These are phyloP conservation scores for Epinephelus lanceolatus DNA, from an alignment of 2,113 vertebrate genomes.

Conservation along the genomic window DNA sequence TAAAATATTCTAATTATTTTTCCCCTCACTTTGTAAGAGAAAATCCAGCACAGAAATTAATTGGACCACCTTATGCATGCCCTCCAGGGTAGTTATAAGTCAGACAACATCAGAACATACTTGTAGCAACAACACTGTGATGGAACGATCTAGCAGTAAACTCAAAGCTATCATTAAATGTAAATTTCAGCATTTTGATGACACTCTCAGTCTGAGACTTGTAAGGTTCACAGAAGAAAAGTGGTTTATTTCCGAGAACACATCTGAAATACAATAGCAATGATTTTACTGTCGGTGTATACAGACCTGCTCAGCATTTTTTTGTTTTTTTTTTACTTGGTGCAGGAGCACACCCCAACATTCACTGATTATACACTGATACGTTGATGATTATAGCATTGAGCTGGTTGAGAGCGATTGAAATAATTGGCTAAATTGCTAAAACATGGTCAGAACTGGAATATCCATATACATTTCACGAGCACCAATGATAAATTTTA, in stretches of 20 bases:
- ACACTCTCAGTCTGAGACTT: neutral
- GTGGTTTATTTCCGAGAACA: neutral
- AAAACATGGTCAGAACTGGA: neutral
- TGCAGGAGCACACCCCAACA: neutral
- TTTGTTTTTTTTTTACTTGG: neutral
- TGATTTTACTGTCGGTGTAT: neutral
- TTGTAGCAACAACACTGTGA: slow-evolving; percentile 13
- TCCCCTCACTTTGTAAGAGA: neutral
- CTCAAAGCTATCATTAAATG: slow-evolving; percentile 43
- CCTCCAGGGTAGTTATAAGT: slow-evolving; percentile 13
- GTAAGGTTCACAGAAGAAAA: neutral
- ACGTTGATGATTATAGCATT: neutral
- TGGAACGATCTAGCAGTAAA: slow-evolving; percentile 3
- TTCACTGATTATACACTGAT: neutral
- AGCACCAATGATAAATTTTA: neutral
- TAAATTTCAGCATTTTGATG: slow-evolving; percentile 35
- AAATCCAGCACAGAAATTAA: neutral
- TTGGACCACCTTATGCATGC: slow-evolving; percentile 15
- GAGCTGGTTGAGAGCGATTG: neutral
- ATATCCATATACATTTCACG: neutral
- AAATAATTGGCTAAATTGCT: neutral
- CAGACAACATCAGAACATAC: slow-evolving; percentile 29
- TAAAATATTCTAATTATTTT: slow-evolving; percentile 26
- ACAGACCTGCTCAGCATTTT: neutral
- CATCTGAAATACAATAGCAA: neutral